These are phyloP conservation scores for Chondrosia reniformis DNA, from an alignment of 37 sponge, comb jelly and placozoan species.

Conservation along the genomic window DNA sequence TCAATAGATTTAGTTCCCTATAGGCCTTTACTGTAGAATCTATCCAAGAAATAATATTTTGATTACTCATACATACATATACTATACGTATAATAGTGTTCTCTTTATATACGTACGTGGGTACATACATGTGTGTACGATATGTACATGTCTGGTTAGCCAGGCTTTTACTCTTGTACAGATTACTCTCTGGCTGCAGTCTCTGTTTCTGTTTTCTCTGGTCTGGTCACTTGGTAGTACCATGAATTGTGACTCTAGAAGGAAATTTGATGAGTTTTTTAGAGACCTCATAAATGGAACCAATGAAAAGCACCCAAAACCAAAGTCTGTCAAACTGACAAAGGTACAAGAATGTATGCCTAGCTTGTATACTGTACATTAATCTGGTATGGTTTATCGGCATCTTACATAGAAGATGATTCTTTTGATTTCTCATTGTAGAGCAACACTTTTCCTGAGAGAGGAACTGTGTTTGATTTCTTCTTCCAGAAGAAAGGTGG, in stretches of 20 bases:
- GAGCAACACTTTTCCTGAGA: constrained; percentile 88
- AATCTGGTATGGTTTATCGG: neutral
- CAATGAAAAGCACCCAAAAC: constrained; percentile 74
- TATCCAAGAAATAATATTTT: no score
- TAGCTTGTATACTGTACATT: neutral
- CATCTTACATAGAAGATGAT: neutral
- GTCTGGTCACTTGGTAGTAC: constrained; percentile 93
- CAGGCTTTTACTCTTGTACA: constrained; percentile 11
- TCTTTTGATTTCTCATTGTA: neutral
- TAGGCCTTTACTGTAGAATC: no score
- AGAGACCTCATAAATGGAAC: constrained; percentile 88
- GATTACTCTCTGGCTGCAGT: constrained; percentile 69
- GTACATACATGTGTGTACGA: neutral
- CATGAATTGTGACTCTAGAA: constrained; percentile 83
- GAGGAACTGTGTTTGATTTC: constrained; percentile 84
- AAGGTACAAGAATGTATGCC: constrained; percentile 46
- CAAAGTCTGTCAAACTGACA: constrained; percentile 83
- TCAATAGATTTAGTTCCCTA: no score
- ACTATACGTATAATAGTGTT: no score
- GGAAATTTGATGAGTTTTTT: constrained; percentile 93
- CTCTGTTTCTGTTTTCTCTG: constrained; percentile 87
- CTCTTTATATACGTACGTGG: neutral
- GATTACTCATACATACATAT: no score
- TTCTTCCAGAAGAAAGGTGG: constrained; percentile 67
- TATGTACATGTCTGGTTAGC: neutral